A percentile compares a stretch with the other conserved stretches of the same genome.
These are phyloP conservation scores for Conops quadrifasciatus DNA, from an alignment of 2,888 invertebrate genomes.

Conservation along the genomic window DNA sequence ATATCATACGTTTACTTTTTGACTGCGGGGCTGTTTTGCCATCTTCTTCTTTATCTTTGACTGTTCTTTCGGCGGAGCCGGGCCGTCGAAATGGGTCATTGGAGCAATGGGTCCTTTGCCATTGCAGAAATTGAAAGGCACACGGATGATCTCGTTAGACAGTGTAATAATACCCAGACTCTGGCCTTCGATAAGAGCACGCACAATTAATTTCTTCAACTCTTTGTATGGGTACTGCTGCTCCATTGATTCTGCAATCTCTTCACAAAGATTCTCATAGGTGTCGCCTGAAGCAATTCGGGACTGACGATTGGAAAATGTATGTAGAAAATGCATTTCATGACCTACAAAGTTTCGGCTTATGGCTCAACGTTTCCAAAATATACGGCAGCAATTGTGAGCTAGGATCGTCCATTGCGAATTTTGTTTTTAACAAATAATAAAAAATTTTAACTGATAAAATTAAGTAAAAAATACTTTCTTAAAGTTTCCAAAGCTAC, in stretches of 20 bases:
- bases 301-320: neutral
- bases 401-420: constrained; percentile 39
- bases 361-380: constrained; percentile 40
- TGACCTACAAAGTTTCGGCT: constrained; percentile 40
- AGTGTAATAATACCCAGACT: constrained; percentile 42
- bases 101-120: constrained; percentile 14
- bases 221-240: constrained; percentile 21
- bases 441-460: no score
- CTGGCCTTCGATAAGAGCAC: constrained; percentile 40
- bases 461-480: no score
- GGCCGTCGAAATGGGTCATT: neutral
- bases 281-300: constrained; percentile 43
- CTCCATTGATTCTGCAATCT: constrained; percentile 36
- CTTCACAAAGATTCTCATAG: constrained; percentile 41
- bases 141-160: constrained; percentile 38
- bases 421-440: constrained; percentile 28
- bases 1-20: no score
- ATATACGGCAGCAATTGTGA: constrained; percentile 41
- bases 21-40: no score
- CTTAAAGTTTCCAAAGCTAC: no score
- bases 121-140: constrained; percentile 40
- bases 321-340: neutral
- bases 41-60: no score
- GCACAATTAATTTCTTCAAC: constrained; percentile 32
- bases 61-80: neutral